A percentile compares a stretch with the other conserved stretches of the same genome.
phyloP scores from a whole-genome alignment of 92 coral and sea anemone species.

The Virgularia gustaviana region DNA sequence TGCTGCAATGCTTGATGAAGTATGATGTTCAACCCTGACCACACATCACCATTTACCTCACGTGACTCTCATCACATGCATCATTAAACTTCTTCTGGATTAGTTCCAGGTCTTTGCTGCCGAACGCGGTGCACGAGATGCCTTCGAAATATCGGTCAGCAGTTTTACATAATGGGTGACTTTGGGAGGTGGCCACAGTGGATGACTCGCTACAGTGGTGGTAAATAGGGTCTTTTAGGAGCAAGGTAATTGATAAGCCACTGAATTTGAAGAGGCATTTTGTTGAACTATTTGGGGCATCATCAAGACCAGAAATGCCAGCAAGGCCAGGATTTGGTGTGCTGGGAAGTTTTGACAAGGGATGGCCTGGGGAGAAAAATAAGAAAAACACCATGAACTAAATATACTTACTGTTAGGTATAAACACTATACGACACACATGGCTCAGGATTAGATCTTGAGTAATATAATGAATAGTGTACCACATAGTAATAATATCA shows the following conservation, averaged over 20 bases:
- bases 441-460: no score
- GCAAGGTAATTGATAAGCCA: constrained; percentile 74
- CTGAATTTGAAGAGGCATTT: constrained; percentile 65
- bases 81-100: constrained; percentile 67
- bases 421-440: no score
- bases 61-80: constrained; percentile 77
- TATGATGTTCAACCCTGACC: background rate
- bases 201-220: constrained; percentile 47
- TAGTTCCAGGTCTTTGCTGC: constrained; percentile 86
- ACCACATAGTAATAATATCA: no score
- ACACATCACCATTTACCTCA: constrained; percentile 53
- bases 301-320: constrained; percentile 84
- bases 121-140: constrained; percentile 85
- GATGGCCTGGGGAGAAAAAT: no score
- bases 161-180: constrained; percentile 76
- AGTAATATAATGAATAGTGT: no score
- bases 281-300: constrained; percentile 71
- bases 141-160: constrained; percentile 76
- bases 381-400: no score
- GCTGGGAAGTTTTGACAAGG: constrained; percentile 1
- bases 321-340: constrained; percentile 82
- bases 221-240: constrained; percentile 76
- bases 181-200: constrained; percentile 27
- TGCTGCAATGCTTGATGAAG: background rate
- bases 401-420: no score